phyloP scores from a whole-genome alignment of 2,888 invertebrate genomes.

The Drosophila infuscata region DNA sequence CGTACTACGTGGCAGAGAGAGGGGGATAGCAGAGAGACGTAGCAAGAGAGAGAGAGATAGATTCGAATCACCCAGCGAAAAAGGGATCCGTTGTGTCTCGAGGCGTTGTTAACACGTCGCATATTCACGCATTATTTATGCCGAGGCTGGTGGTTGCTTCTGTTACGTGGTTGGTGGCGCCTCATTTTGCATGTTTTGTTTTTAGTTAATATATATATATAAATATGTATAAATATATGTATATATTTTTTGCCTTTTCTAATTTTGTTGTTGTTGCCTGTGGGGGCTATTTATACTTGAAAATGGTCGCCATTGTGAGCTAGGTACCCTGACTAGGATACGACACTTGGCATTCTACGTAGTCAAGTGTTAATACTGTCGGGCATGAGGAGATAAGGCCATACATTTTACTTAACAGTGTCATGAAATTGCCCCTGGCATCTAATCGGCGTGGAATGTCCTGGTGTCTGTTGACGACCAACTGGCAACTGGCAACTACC shows the following conservation, averaged over 20 bases:
- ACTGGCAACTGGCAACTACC: conserved; percentile 6
- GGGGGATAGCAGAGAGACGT: too few species aligned
- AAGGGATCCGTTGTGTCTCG: conserved; percentile 23
- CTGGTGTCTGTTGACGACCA: conserved; percentile 16
- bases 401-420: conserved; percentile 52
- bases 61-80: conserved; percentile 23
- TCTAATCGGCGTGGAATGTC: conserved; percentile 34
- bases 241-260: conserved; percentile 10
- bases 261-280: conserved; percentile 31
- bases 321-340: neutral
- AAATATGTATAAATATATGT: neutral
- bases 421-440: conserved; percentile 46
- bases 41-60: conserved; percentile 5
- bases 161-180: neutral
- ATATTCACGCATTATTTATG: conserved; percentile 68
- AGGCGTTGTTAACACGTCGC: conserved; percentile 76
- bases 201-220: conserved; percentile 15
- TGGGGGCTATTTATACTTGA: conserved; percentile 62
- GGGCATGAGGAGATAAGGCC: conserved; percentile 57
- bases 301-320: conserved; percentile 49
- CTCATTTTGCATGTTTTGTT: conserved; percentile 56
- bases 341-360: conserved; percentile 45
- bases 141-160: conserved; percentile 8
- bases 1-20: conserved; percentile 5
- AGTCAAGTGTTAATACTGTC: conserved; percentile 63